A percentile compares a stretch with the other conserved stretches of the same genome.
Conservation (phyloP, 2,113 vertebrate species). For the Sphyrna mokarran region DNA sequence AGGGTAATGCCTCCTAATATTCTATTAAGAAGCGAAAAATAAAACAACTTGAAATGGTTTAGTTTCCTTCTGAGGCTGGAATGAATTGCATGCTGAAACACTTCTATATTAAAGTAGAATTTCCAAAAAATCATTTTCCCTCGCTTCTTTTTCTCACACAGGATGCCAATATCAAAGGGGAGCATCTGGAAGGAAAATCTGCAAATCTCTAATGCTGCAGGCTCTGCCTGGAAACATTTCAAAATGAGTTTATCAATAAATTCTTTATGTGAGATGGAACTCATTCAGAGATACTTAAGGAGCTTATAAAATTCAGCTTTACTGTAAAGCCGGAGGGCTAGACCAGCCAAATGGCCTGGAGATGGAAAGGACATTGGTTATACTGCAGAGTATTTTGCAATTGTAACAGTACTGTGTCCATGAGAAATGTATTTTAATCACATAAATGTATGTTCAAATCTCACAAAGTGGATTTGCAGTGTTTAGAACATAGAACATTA, state of each 20-base stretch:
- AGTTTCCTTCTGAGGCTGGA: not conserved
- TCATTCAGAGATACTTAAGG: not conserved
- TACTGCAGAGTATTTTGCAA: too few species aligned
- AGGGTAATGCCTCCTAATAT: not conserved
- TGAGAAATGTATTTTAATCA: too few species aligned
- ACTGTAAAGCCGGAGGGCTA: not conserved
- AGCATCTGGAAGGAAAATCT: not conserved
- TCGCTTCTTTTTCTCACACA: not conserved
- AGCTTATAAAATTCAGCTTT: not conserved
- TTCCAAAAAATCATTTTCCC: not conserved
- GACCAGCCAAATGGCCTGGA: too few species aligned
- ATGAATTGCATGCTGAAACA: not conserved
- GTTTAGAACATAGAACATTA: too few species aligned
- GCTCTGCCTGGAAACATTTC: not conserved
- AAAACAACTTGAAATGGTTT: not conserved
- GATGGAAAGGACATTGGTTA: too few species aligned
- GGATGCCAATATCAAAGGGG: not conserved
- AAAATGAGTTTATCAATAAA: not conserved
- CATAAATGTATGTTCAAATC: too few species aligned
- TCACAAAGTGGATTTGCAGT: too few species aligned
- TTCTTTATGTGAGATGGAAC: not conserved
- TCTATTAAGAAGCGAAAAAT: not conserved
- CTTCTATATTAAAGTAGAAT: not conserved
- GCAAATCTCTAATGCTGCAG: not conserved
- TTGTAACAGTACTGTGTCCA: too few species aligned